Evolutionary conservation across 2,888 invertebrate genomes (phyloP).

Genomic region (Parnassius orleans): DNA sequence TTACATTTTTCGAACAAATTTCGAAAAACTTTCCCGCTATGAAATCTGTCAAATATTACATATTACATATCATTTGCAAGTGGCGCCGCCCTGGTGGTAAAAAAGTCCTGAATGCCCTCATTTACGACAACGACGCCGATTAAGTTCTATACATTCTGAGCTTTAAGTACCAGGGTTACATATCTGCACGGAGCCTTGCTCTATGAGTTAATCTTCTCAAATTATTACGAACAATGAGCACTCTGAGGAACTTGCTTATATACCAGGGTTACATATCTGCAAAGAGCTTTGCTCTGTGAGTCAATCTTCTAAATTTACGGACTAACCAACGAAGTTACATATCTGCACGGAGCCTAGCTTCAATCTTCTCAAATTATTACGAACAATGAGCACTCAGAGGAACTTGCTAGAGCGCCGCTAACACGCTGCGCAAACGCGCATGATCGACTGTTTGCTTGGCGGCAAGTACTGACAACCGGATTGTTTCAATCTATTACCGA

Average conservation of each 20-base stretch:
- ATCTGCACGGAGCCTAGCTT: slow-evolving; percentile 13
- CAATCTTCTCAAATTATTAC: slow-evolving; percentile 8
- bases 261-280: slow-evolving; percentile 4
- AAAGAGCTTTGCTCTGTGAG: slow-evolving; percentile 3
- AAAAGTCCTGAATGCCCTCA: too few species aligned
- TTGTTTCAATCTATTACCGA: slow-evolving; percentile 37
- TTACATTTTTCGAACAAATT: too few species aligned
- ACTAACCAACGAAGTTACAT: background rate
- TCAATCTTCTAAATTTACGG: slow-evolving; percentile 9
- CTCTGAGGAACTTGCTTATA: slow-evolving; percentile 18
- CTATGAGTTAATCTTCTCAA: slow-evolving; percentile 10
- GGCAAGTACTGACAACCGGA: slow-evolving; percentile 55
- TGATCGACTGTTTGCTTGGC: slow-evolving; percentile 60
- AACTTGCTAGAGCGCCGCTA: slow-evolving; percentile 32
- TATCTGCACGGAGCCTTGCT: slow-evolving; percentile 1
- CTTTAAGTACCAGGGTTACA: too few species aligned
- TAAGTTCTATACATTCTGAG: too few species aligned
- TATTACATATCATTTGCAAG: too few species aligned
- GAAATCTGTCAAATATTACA: too few species aligned
- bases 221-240: slow-evolving; percentile 7
- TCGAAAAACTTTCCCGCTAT: too few species aligned
- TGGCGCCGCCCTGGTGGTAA: too few species aligned
- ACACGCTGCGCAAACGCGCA: slow-evolving; percentile 54
- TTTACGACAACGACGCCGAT: too few species aligned
- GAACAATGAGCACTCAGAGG: slow-evolving; percentile 22